Evolutionary conservation across 2,888 invertebrate species (phyloP).

Genomic region (Eupithecia vulgata): DNA sequence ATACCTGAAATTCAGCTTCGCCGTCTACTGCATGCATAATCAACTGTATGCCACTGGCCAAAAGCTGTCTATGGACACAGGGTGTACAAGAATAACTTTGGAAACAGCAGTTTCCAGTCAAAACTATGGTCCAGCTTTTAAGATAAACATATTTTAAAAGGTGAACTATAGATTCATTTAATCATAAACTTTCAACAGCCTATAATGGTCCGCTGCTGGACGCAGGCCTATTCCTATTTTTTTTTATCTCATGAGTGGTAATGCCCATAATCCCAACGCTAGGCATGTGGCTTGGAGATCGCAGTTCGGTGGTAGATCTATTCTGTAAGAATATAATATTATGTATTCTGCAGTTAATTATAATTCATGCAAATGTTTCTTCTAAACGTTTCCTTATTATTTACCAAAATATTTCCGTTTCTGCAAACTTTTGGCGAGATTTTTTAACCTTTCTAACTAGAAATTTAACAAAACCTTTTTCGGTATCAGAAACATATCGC

Average conservation of each 20-base stretch:
- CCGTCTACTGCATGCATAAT: slow-evolving; percentile 33
- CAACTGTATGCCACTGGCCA: slow-evolving; percentile 30
- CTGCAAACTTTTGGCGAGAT: neutral
- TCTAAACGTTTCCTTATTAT: neutral
- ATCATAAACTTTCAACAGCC: too few relatives aligned
- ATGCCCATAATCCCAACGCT: too few relatives aligned
- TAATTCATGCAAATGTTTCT: neutral
- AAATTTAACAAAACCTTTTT: neutral
- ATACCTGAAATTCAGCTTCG: slow-evolving; percentile 25
- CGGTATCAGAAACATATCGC: neutral
- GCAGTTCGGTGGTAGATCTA: too few relatives aligned
- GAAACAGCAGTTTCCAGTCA: too few relatives aligned
- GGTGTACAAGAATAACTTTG: slow-evolving; percentile 24
- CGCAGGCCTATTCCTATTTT: too few relatives aligned
- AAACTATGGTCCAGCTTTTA: too few relatives aligned
- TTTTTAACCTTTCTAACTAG: neutral
- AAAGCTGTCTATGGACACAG: slow-evolving; percentile 23
- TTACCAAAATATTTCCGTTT: neutral
- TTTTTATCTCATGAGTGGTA: too few relatives aligned
- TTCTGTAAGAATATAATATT: too few relatives aligned
- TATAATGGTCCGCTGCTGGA: too few relatives aligned
- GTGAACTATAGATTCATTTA: too few relatives aligned
- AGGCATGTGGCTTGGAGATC: too few relatives aligned
- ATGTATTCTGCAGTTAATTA: neutral
- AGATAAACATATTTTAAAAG: too few relatives aligned